phyloP scores from a whole-genome alignment of 2,113 vertebrate species.

The Rhinichthys klamathensis region DNA sequence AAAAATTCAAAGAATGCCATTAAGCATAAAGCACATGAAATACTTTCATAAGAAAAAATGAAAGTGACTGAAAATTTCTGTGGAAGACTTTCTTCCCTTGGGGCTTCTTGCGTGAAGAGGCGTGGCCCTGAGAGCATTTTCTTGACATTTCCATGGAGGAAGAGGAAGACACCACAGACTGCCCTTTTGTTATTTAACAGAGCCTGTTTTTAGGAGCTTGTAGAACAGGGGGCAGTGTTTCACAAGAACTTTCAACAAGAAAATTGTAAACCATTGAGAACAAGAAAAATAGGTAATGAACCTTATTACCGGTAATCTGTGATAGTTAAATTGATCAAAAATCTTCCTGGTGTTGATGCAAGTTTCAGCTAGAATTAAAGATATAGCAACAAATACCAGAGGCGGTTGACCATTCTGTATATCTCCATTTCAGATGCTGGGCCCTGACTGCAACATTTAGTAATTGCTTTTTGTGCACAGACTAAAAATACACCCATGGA shows the following conservation, averaged over 20 bases:
- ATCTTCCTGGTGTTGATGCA: not conserved
- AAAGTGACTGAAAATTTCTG: not conserved
- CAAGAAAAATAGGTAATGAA: not conserved
- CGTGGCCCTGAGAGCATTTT: slow-evolving; percentile 24
- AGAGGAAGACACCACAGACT: slow-evolving; percentile 11
- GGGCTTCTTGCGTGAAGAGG: slow-evolving; percentile 19
- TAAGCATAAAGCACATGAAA: not conserved
- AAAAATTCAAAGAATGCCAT: not conserved
- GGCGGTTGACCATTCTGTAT: slow-evolving; percentile 16
- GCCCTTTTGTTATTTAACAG: slow-evolving; percentile 35
- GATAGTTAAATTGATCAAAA: not conserved
- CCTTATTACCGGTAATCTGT: not conserved
- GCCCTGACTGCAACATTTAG: slow-evolving; percentile 39
- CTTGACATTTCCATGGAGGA: slow-evolving; percentile 26
- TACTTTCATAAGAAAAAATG: not conserved
- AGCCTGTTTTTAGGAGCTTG: not conserved
- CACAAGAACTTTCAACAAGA: not conserved
- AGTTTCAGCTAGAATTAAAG: slow-evolving; percentile 38
- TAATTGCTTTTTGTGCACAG: not conserved
- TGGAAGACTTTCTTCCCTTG: not conserved
- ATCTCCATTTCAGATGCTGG: slow-evolving; percentile 31
- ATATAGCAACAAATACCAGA: slow-evolving; percentile 14
- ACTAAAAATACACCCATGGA: not conserved
- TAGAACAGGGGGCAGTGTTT: slow-evolving; percentile 24
- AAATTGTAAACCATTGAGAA: not conserved